Evolutionary conservation across 1,140 invertebrate species (phyloP).

Genomic region (Monomorium pharaonis): DNA sequence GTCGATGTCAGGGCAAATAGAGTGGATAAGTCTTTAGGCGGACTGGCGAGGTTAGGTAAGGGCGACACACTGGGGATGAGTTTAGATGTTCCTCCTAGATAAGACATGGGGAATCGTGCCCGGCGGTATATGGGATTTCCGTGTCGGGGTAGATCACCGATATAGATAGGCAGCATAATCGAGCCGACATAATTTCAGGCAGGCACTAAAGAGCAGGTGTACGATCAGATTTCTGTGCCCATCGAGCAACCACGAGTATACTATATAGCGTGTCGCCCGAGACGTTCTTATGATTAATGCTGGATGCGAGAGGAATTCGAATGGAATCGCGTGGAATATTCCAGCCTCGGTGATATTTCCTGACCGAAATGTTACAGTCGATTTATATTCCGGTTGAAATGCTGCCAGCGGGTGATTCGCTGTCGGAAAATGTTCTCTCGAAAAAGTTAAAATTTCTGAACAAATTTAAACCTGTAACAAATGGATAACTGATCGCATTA

Average conservation of each 20-base stretch:
- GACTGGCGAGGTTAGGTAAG: constrained; percentile 42
- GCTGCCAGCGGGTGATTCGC: neutral
- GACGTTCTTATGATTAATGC: constrained; percentile 55
- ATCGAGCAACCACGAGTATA: constrained; percentile 31
- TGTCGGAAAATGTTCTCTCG: neutral
- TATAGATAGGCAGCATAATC: constrained; percentile 65
- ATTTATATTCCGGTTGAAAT: constrained; percentile 46
- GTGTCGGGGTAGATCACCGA: constrained; percentile 50
- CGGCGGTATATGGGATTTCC: constrained; percentile 67
- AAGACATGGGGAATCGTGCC: constrained; percentile 54
- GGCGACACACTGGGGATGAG: constrained; percentile 55
- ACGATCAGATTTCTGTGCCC: constrained; percentile 39
- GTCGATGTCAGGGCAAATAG: constrained; percentile 57
- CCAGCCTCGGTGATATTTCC: constrained; percentile 35
- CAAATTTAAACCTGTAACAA: neutral
- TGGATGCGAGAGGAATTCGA: constrained; percentile 40
- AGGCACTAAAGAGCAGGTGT: constrained; percentile 20
- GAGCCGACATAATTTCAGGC: constrained; percentile 63
- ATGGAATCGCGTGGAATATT: constrained; percentile 1
- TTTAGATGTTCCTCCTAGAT: constrained; percentile 67
- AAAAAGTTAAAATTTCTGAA: constrained; percentile 27
- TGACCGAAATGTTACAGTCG: constrained; percentile 37
- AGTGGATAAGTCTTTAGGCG: constrained; percentile 62
- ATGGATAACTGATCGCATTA: neutral
- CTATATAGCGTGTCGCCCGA: constrained; percentile 41